Percentiles rank a stretch among this genome's conserved stretches.
Evolutionary conservation across 2,113 vertebrate genomes (phyloP).

Genomic region (Calidris pugnax): DNA sequence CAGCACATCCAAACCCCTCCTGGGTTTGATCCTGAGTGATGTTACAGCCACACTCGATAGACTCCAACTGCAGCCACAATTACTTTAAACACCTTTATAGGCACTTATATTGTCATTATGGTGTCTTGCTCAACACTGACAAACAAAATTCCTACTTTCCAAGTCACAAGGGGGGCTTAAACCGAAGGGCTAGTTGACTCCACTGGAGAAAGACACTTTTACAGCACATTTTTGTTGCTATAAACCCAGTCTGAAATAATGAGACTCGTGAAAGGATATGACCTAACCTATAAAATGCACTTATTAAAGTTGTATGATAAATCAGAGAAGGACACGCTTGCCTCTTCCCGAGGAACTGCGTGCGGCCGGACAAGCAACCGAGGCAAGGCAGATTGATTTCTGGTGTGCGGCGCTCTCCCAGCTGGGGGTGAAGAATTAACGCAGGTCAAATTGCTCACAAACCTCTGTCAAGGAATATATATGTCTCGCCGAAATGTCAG

Average conservation of each 20-base stretch:
- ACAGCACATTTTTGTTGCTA: constrained; percentile 20
- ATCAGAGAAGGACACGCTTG: constrained; percentile 12
- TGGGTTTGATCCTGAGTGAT: neutral
- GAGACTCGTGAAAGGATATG: constrained; percentile 53
- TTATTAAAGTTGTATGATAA: constrained; percentile 58
- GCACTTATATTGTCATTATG: neutral
- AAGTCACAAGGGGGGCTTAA: neutral
- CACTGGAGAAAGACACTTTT: constrained; percentile 38
- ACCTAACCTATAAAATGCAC: constrained; percentile 53
- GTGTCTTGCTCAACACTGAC: neutral
- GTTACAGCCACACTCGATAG: neutral
- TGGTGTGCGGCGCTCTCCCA: neutral
- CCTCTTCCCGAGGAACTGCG: constrained; percentile 2
- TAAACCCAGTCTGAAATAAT: constrained; percentile 62
- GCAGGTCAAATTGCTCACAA: constrained; percentile 12
- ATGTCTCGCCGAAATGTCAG: neutral
- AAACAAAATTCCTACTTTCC: constrained; percentile 1
- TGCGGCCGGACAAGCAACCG: neutral
- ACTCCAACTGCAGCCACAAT: neutral
- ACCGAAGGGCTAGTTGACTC: constrained; percentile 7
- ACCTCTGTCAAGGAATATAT: neutral
- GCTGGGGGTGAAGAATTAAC: neutral
- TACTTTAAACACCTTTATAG: neutral
- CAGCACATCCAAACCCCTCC: neutral
- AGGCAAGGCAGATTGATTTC: neutral